Conservation (phyloP, 2,797 vertebrate species). For the Myripristis murdjan region DNA sequence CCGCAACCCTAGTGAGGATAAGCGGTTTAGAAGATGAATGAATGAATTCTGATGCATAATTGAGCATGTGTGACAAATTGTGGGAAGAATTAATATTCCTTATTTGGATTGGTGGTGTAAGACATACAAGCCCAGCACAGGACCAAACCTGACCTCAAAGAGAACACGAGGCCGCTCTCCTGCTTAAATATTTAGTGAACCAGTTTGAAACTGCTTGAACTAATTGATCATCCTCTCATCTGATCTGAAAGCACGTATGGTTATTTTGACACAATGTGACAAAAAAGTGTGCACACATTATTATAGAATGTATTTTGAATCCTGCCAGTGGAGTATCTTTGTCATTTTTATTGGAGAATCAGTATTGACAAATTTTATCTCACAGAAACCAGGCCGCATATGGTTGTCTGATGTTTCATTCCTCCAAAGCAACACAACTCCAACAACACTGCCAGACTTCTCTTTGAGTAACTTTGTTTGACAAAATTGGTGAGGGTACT, state of each 20-base stretch:
- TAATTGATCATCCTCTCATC: too few relatives aligned
- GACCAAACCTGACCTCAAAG: neutral
- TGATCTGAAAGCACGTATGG: too few relatives aligned
- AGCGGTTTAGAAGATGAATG: too few relatives aligned
- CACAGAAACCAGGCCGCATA: too few relatives aligned
- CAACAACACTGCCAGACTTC: neutral
- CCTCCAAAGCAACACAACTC: neutral
- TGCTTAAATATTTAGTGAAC: neutral
- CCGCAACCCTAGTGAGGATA: too few relatives aligned
- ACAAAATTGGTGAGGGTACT: neutral
- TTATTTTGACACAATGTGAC: too few relatives aligned
- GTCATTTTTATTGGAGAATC: neutral
- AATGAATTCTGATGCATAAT: constrained; percentile 36
- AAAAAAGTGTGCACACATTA: too few relatives aligned
- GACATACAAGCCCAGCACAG: neutral
- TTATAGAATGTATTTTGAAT: neutral
- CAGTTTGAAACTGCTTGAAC: too few relatives aligned
- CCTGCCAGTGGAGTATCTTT: neutral
- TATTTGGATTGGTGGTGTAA: neutral
- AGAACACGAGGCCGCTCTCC: neutral
- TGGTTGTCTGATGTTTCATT: neutral
- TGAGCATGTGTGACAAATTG: constrained; percentile 1
- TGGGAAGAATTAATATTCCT: neutral
- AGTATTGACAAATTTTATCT: neutral
- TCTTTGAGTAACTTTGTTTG: neutral